These are phyloP conservation scores for Alligator sinensis DNA, from an alignment of 2,113 vertebrate species.

Conservation along the genomic window DNA sequence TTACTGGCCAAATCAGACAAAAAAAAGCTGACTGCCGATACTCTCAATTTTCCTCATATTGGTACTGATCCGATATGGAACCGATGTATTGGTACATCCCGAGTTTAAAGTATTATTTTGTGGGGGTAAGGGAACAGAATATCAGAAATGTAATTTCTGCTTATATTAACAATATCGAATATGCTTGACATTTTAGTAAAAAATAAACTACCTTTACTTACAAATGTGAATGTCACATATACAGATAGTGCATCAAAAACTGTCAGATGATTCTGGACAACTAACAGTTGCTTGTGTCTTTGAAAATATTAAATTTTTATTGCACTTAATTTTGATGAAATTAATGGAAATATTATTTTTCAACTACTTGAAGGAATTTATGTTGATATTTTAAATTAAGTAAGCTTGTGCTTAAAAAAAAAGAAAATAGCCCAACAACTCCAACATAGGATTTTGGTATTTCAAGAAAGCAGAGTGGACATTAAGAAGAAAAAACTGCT, in stretches of 20 bases:
- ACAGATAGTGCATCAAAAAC: background rate
- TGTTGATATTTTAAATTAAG: background rate
- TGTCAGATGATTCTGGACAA: background rate
- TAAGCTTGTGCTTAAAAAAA: background rate
- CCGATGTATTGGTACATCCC: too few relatives aligned
- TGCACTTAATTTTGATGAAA: background rate
- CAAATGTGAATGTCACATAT: background rate
- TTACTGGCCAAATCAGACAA: too few relatives aligned
- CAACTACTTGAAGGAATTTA: background rate
- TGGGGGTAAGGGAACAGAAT: too few relatives aligned
- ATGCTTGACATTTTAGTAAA: background rate
- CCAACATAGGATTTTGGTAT: background rate
- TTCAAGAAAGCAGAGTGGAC: background rate
- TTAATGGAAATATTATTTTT: background rate
- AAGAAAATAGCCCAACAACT: too few relatives aligned
- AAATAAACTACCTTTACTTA: background rate
- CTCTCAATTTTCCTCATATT: too few relatives aligned
- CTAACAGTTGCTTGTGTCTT: background rate
- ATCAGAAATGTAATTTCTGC: background rate
- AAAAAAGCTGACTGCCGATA: too few relatives aligned
- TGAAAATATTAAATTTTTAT: background rate
- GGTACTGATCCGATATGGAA: too few relatives aligned
- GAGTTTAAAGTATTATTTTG: too few relatives aligned
- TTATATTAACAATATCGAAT: background rate
- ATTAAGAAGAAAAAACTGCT: background rate